A percentile compares a stretch with the other conserved stretches of the same genome.
Conservation (phyloP, 2,797 vertebrate species). For the Rhodeus uyekii region DNA sequence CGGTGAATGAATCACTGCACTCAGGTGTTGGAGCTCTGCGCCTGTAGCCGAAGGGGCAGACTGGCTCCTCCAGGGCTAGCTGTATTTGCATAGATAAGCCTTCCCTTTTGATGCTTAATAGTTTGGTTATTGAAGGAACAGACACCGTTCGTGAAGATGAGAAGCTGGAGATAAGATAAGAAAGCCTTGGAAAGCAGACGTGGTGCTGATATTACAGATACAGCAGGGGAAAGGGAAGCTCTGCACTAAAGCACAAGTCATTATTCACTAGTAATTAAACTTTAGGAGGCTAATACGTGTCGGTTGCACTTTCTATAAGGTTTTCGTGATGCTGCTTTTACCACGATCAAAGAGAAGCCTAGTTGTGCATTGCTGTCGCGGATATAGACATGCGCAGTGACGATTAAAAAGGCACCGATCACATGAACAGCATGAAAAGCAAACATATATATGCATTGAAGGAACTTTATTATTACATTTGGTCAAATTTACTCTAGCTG, state of each 20-base stretch:
- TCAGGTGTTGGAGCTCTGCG: constrained; percentile 51
- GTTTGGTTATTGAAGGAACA: constrained; percentile 58
- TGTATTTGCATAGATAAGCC: constrained; percentile 62
- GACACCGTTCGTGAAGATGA: constrained; percentile 48
- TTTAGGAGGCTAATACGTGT: not conserved
- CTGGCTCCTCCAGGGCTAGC: constrained; percentile 35
- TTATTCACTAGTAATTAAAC: constrained; percentile 37
- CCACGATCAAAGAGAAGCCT: not conserved
- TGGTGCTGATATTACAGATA: constrained; percentile 20
- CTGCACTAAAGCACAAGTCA: constrained; percentile 29
- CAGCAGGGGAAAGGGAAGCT: not conserved
- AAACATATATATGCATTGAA: not conserved
- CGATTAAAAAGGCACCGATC: constrained; percentile 19
- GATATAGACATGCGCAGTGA: not conserved
- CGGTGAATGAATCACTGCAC: constrained; percentile 59
- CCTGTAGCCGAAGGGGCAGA: constrained; percentile 33
- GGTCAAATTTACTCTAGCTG: too few species aligned
- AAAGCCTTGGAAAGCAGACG: constrained; percentile 51
- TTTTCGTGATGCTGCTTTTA: constrained; percentile 40
- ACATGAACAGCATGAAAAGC: not conserved
- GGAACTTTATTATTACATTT: not conserved
- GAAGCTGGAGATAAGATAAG: constrained; percentile 55
- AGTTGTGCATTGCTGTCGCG: not conserved
- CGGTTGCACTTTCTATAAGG: constrained; percentile 32
- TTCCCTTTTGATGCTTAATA: constrained; percentile 60